A percentile compares a stretch with the other conserved stretches of the same genome.
These are phyloP conservation scores for Mythimna impura DNA, from an alignment of 2,888 invertebrate species.

Conservation along the genomic window DNA sequence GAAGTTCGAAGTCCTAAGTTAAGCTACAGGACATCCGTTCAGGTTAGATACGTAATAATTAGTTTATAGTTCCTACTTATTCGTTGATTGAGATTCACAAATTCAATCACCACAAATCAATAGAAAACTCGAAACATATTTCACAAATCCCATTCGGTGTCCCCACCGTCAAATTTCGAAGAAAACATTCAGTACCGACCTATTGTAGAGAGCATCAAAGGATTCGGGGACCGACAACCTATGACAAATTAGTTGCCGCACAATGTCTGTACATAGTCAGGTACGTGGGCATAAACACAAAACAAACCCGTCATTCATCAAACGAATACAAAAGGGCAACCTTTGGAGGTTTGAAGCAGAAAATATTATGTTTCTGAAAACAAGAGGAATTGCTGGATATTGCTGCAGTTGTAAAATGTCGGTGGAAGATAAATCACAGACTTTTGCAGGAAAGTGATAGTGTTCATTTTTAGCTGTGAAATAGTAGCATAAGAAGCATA, in stretches of 20 bases:
- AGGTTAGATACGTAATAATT: no score
- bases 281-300: constrained; percentile 20
- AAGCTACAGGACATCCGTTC: no score
- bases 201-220: constrained; percentile 42
- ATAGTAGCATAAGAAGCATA: no score
- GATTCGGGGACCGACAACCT: constrained; percentile 40
- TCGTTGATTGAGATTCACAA: background rate
- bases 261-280: constrained; percentile 25
- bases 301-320: constrained; percentile 48
- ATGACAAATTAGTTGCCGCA: constrained; percentile 50
- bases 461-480: no score
- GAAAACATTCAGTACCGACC: constrained; percentile 18
- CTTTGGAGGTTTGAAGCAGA: constrained; percentile 1
- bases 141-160: constrained; percentile 8
- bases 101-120: background rate
- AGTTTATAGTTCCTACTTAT: background rate
- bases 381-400: background rate
- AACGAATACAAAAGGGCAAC: constrained; percentile 34
- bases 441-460: background rate
- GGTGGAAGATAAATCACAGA: background rate
- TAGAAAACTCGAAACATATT: background rate
- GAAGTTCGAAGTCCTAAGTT: no score
- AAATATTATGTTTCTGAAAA: background rate
- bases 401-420: background rate
- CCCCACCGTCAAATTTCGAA: constrained; percentile 21